Evolutionary conservation across 1,140 invertebrate species (phyloP).

Genomic region (Cotesia typhae): DNA sequence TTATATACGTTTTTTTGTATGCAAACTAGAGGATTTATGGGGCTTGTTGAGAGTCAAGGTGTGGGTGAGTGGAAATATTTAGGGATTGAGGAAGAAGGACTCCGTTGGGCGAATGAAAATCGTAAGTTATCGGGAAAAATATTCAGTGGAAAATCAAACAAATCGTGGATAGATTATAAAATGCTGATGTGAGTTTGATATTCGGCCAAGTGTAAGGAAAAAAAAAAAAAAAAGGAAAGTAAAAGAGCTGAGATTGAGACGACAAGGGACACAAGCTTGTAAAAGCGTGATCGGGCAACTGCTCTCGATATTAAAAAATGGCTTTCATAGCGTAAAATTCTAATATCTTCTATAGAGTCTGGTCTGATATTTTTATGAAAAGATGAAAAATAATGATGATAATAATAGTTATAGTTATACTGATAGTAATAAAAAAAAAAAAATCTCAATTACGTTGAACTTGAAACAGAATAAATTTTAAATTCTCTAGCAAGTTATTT

Average conservation of each 20-base stretch:
- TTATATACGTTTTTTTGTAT: background rate
- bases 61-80: no score
- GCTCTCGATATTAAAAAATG: conserved; percentile 52
- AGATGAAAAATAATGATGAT: conserved; percentile 27
- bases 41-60: no score
- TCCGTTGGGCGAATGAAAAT: background rate
- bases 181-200: conserved; percentile 31
- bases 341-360: conserved; percentile 44
- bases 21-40: no score
- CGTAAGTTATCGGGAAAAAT: background rate
- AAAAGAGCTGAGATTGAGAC: conserved; percentile 8
- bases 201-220: conserved; percentile 31
- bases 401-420: no score
- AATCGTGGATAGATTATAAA: conserved; percentile 29
- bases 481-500: background rate
- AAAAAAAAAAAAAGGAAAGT: conserved; percentile 29
- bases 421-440: no score
- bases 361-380: conserved; percentile 41
- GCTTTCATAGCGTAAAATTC: conserved; percentile 42
- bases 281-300: conserved; percentile 46
- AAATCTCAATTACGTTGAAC: no score
- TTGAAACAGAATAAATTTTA: background rate
- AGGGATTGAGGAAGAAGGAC: no score
- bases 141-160: background rate
- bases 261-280: conserved; percentile 34